Percentiles rank a stretch among this genome's conserved stretches.
Evolutionary conservation across 2,113 vertebrate genomes (phyloP).

Genomic region (Paramisgurnus dabryanus): DNA sequence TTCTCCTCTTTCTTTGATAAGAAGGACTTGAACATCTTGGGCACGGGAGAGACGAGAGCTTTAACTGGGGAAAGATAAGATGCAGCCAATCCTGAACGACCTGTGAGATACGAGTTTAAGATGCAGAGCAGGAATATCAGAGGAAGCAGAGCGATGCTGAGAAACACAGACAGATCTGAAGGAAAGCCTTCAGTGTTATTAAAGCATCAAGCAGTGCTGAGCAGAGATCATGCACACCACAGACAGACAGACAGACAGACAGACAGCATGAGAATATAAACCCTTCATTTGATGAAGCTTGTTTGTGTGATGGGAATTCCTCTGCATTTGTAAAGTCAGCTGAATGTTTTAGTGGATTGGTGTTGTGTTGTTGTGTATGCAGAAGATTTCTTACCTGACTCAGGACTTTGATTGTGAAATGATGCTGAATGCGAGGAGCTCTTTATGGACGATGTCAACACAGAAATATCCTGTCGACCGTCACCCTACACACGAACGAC

Average conservation of each 20-base stretch:
- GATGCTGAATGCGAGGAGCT: conserved; percentile 65
- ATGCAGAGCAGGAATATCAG: background rate
- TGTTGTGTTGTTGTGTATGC: too few species aligned
- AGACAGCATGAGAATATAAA: too few species aligned
- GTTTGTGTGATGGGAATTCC: too few species aligned
- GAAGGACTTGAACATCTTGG: conserved; percentile 94
- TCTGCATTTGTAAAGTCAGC: too few species aligned
- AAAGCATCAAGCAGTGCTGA: background rate
- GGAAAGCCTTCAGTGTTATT: background rate
- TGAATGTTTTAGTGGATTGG: too few species aligned
- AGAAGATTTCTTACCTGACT: conserved; percentile 74
- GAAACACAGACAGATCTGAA: conserved; percentile 7
- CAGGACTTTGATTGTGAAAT: conserved; percentile 68
- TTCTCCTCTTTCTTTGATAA: conserved; percentile 89
- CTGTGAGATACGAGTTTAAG: conserved; percentile 62
- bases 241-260: too few species aligned
- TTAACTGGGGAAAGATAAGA: conserved; percentile 92
- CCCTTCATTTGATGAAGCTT: too few species aligned
- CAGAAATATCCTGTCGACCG: conserved; percentile 90
- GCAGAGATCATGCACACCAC: background rate
- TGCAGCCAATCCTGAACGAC: conserved; percentile 81
- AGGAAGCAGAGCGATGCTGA: background rate
- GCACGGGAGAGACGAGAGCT: conserved; percentile 92
- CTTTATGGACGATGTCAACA: conserved; percentile 67
- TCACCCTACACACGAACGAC: conserved; percentile 74